Evolutionary conservation across 2,797 vertebrate species (phyloP).

Genomic region (Sebastes aleutianus): DNA sequence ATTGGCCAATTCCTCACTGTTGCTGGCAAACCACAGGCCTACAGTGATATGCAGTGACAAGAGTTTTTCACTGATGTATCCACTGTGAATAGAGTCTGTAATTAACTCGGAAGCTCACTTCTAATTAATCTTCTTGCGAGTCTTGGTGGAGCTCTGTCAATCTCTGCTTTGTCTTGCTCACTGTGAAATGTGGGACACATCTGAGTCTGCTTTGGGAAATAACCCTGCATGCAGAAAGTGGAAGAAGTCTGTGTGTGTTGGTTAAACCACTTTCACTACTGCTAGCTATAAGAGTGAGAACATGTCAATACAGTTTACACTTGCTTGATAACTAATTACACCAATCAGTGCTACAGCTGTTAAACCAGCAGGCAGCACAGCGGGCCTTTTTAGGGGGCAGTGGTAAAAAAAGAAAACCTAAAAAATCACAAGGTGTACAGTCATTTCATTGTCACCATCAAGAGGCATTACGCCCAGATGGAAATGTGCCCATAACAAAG

Average conservation of each 20-base stretch:
- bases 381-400: constrained; percentile 4
- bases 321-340: constrained; percentile 50
- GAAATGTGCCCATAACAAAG: constrained; percentile 55
- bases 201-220: constrained; percentile 9
- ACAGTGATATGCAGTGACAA: constrained; percentile 46
- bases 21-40: constrained; percentile 38
- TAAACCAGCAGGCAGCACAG: constrained; percentile 52
- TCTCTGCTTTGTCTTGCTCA: constrained; percentile 41
- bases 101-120: constrained; percentile 75
- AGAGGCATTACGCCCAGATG: constrained; percentile 49
- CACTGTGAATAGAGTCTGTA: constrained; percentile 76
- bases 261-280: neutral
- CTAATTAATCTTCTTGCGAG: constrained; percentile 75
- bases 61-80: constrained; percentile 65
- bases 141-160: constrained; percentile 54
- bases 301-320: constrained; percentile 44
- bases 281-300: constrained; percentile 20
- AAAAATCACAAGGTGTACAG: constrained; percentile 37
- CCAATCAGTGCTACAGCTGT: constrained; percentile 47
- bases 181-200: constrained; percentile 48
- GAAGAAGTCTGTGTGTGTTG: neutral
- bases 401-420: neutral
- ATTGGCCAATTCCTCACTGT: constrained; percentile 55
- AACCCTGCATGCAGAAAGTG: neutral
- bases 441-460: constrained; percentile 30